phyloP scores from a whole-genome alignment of 2,888 invertebrate genomes.

The Folsomia manolachei region DNA sequence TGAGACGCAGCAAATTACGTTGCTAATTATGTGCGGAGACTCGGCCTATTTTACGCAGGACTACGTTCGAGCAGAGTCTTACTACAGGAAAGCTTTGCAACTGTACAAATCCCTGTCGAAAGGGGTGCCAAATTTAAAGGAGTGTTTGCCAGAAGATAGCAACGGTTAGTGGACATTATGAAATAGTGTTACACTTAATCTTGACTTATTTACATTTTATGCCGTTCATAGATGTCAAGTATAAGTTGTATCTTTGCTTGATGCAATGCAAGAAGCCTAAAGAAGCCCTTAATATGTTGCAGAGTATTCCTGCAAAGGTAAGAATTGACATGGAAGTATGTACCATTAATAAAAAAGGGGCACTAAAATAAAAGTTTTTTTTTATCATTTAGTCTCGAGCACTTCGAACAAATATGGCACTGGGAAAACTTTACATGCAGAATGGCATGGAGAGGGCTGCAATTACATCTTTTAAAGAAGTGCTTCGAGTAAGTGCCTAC shows the following conservation, averaged over 20 bases:
- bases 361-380: no score
- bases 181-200: no score
- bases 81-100: slow-evolving; percentile 65
- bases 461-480: slow-evolving; percentile 73
- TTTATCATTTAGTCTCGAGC: no score
- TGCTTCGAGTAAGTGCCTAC: slow-evolving; percentile 61
- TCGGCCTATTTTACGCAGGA: slow-evolving; percentile 66
- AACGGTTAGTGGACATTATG: slow-evolving; percentile 33
- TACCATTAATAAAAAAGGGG: no score
- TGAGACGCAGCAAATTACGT: slow-evolving; percentile 65
- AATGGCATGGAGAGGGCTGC: slow-evolving; percentile 70
- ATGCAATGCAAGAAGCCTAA: slow-evolving; percentile 64
- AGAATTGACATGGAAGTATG: no score
- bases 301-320: slow-evolving; percentile 63
- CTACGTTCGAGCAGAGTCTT: slow-evolving; percentile 66
- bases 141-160: slow-evolving; percentile 60
- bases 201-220: background rate
- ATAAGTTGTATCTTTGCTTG: slow-evolving; percentile 68
- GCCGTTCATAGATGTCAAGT: slow-evolving; percentile 64
- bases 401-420: slow-evolving; percentile 71
- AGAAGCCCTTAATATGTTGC: slow-evolving; percentile 60
- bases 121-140: slow-evolving; percentile 54
- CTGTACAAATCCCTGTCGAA: slow-evolving; percentile 63
- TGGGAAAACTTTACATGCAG: slow-evolving; percentile 70
- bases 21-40: slow-evolving; percentile 68